Evolutionary conservation across 2,113 vertebrate species (phyloP).

Genomic region (Tylochromis polylepis): DNA sequence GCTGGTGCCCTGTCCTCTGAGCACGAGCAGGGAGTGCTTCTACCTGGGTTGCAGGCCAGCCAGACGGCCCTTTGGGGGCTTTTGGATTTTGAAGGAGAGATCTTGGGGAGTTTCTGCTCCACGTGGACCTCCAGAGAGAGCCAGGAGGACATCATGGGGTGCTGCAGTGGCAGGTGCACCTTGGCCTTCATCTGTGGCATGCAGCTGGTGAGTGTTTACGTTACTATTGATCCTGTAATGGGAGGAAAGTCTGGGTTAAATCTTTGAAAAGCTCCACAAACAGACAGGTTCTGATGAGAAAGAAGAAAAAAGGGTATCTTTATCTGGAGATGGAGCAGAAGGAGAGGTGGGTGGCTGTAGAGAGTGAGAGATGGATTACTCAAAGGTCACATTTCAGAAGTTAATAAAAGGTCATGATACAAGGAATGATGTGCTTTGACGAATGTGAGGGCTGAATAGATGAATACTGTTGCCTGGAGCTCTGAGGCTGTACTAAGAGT

Average conservation of each 20-base stretch:
- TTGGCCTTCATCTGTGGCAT: slow-evolving; percentile 93
- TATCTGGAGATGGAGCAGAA: not conserved
- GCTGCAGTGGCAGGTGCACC: slow-evolving; percentile 93
- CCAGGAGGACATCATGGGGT: slow-evolving; percentile 85
- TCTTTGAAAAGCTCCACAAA: not conserved
- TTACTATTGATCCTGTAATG: not conserved
- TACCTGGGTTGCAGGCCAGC: slow-evolving; percentile 63
- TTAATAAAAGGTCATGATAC: slow-evolving; percentile 44
- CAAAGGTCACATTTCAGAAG: slow-evolving; percentile 29
- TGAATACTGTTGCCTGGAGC: not conserved
- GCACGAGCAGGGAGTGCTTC: slow-evolving; percentile 12
- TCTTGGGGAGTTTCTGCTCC: slow-evolving; percentile 55
- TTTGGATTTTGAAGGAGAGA: slow-evolving; percentile 48
- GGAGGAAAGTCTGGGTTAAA: not conserved
- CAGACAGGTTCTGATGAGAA: not conserved
- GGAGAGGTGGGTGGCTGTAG: not conserved
- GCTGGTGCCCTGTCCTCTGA: not conserved
- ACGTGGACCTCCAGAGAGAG: slow-evolving; percentile 66
- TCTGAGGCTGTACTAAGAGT: not conserved
- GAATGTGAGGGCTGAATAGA: not conserved
- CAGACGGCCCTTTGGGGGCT: slow-evolving; percentile 45
- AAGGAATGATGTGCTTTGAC: slow-evolving; percentile 6
- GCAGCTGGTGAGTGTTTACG: slow-evolving; percentile 86
- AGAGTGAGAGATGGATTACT: slow-evolving; percentile 9
- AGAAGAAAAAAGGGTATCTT: not conserved